phyloP scores from a whole-genome alignment of 2,113 vertebrate genomes.

The Gasterosteus aculeatus region DNA sequence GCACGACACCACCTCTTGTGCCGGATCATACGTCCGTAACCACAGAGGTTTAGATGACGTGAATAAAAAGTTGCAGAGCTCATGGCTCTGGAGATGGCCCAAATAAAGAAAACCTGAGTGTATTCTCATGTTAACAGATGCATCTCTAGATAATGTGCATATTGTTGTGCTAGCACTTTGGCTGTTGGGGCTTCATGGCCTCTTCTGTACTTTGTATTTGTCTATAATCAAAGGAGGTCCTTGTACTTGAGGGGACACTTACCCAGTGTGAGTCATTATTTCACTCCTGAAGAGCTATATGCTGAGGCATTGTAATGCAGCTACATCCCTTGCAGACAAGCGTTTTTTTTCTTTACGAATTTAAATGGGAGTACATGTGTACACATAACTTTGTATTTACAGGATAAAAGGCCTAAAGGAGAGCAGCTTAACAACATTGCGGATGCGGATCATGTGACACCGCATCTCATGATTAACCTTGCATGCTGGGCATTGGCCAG shows the following conservation, averaged over 20 bases:
- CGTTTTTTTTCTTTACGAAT: constrained; percentile 2
- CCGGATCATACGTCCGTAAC: neutral
- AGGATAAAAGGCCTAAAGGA: constrained; percentile 2
- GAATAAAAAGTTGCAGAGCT: neutral
- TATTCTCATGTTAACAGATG: neutral
- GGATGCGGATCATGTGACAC: constrained; percentile 6
- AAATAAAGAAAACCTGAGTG: neutral
- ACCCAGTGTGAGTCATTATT: neutral
- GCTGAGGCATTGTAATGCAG: constrained; percentile 2
- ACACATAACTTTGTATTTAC: constrained; percentile 15
- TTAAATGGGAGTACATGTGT: neutral
- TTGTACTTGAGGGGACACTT: neutral
- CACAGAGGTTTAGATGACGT: neutral
- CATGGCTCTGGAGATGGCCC: neutral
- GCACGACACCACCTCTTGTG: neutral
- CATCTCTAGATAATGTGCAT: neutral
- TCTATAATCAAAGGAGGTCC: neutral
- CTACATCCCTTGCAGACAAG: constrained; percentile 20
- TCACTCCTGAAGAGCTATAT: constrained; percentile 1
- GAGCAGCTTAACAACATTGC: constrained; percentile 13
- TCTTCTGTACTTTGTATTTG: neutral
- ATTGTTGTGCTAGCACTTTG: neutral
- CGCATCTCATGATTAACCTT: constrained; percentile 18
- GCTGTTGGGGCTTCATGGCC: neutral
- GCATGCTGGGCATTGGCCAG: constrained; percentile 24